phyloP scores from a whole-genome alignment of 2,113 vertebrate genomes.

The Dicerorhinus sumatrensis region DNA sequence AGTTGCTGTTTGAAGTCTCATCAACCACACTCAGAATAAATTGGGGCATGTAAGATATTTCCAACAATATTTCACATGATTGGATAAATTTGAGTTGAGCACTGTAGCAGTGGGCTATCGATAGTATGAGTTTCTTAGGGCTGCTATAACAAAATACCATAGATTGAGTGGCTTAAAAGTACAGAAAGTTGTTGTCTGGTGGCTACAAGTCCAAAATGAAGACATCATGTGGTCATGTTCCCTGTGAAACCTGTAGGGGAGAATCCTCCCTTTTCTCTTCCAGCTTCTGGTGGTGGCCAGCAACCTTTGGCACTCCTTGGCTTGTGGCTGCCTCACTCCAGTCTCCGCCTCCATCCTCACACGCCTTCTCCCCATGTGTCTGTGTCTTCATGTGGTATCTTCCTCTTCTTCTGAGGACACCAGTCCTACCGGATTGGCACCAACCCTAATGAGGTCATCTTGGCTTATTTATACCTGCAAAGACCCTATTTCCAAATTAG shows the following conservation, averaged over 20 bases:
- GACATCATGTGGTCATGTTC: rapidly evolving
- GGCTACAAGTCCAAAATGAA: background rate
- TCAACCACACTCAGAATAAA: too few species aligned
- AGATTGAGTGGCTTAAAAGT: background rate
- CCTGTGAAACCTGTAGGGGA: too few species aligned
- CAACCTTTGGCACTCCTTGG: rapidly evolving
- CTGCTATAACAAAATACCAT: background rate
- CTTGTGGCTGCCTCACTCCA: rapidly evolving
- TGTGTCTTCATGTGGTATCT: too few species aligned
- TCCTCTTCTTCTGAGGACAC: too few species aligned
- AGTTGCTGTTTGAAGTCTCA: too few species aligned
- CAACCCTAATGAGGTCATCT: background rate
- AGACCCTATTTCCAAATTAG: background rate
- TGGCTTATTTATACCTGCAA: background rate
- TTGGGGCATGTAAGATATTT: background rate
- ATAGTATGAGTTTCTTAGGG: too few species aligned
- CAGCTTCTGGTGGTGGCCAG: background rate
- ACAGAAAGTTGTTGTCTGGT: background rate
- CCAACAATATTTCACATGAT: background rate
- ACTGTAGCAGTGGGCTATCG: rapidly evolving
- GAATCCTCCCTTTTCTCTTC: background rate
- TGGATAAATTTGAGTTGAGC: background rate
- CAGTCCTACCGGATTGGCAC: too few species aligned
- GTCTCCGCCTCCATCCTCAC: too few species aligned
- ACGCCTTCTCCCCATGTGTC: too few species aligned